Percentiles rank a stretch among this genome's conserved stretches.
phyloP scores from a whole-genome alignment of 2,113 vertebrate species.

The Perca fluviatilis region DNA sequence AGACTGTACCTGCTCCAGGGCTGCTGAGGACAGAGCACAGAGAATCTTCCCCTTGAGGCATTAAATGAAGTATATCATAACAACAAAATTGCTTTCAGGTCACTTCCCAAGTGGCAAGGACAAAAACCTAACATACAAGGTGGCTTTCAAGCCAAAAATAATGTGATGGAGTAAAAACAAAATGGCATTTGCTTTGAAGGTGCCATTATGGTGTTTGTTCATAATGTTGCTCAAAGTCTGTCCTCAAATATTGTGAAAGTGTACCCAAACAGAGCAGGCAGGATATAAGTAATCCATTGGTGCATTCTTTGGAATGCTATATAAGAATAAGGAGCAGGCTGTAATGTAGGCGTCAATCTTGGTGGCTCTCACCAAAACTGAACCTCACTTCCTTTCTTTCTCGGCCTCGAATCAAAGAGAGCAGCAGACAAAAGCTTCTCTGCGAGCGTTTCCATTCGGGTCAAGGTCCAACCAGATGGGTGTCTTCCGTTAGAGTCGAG shows the following conservation, averaged over 20 bases:
- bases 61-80: constrained; percentile 50
- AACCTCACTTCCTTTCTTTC: constrained; percentile 12
- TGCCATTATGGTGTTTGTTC: constrained; percentile 21
- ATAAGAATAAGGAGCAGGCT: not conserved
- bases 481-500: constrained; percentile 37
- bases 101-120: constrained; percentile 35
- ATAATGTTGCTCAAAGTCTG: not conserved
- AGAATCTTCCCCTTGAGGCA: constrained; percentile 43
- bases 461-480: constrained; percentile 56
- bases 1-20: constrained; percentile 36
- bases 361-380: not conserved
- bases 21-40: constrained; percentile 4
- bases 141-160: constrained; percentile 19
- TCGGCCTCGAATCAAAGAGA: constrained; percentile 20
- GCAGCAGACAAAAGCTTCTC: constrained; percentile 12
- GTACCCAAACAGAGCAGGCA: constrained; percentile 14
- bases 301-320: constrained; percentile 5
- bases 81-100: constrained; percentile 57
- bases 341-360: constrained; percentile 14
- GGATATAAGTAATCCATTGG: not conserved
- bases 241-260: not conserved
- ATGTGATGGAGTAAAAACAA: constrained; percentile 25
- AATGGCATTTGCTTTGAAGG: constrained; percentile 13
- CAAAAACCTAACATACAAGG: constrained; percentile 17
- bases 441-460: constrained; percentile 23